Base-by-base conservation (phyloP, 2,113 vertebrate species). In the Pteruthius melanotis region DNA sequence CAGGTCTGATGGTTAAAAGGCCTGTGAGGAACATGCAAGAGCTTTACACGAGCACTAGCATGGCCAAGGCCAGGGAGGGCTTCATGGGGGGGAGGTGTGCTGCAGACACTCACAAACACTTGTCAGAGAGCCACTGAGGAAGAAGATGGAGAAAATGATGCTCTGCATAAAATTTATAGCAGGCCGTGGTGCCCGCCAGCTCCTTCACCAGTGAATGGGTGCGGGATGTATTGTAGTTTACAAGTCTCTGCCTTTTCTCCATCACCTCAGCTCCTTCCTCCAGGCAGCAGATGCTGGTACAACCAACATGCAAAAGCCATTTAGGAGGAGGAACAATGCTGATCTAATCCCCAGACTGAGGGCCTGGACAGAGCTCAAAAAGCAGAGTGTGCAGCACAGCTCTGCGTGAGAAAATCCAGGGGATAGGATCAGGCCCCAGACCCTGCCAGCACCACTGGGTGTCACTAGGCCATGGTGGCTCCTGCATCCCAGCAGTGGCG, bases 271-370 rank as follows among this genome's bases (percentile, higher is more conserved):
- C 47, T 80, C 21, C 71, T 81, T 83, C 85, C 63, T 68, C 52
- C 85, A 95, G 56, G 33, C 47, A 90, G 87, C 60, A 66, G 60
- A 85, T 16, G 24, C 50, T 0, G 1, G 33, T 69, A 80, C n/a
- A 54, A 86, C 70, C 77, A 89, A 86, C 82, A 63, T 76, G 90
- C 39, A 93, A 86, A 97, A 96, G 64, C 33, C 68, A 94, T 95
- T 93, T 76, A 93, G 71, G 21, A 83, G 28, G 15, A 88, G 22
- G 83, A 95, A 89, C 69, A 96, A 82, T 75, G 52, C 77, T 95
- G 85, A 97, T 96, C 83, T 95, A 96, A 95, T 81, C 76, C 56
- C 88, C 93, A 96, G 75, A 79, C 18, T 1, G 4, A 86, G 47
- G 40, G 52, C 64, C 78, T 92, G 94, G 85, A 94, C 7, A 6